Percentiles rank a stretch among this genome's conserved stretches.
Conservation (phyloP, 2,797 vertebrate species). For the Zonotrichia albicollis region DNA sequence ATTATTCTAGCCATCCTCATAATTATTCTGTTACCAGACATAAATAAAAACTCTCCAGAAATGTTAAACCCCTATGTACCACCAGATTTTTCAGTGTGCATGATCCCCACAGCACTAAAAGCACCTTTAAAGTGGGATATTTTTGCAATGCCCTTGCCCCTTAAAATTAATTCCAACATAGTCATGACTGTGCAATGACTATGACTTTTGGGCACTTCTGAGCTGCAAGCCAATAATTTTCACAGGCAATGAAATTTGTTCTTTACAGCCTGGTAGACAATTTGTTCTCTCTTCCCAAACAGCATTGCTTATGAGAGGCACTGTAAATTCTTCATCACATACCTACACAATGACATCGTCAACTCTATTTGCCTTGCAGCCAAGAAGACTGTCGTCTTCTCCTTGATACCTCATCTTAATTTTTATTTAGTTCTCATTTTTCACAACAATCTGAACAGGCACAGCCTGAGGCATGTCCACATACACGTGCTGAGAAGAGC, state of each 20-base stretch:
- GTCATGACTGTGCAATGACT: background rate
- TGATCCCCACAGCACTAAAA: background rate
- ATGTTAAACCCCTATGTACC: background rate
- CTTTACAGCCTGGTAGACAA: background rate
- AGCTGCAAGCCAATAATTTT: background rate
- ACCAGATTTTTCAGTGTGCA: background rate
- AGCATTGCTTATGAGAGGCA: background rate
- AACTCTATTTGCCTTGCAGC: background rate
- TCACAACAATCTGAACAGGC: background rate
- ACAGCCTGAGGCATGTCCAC: background rate
- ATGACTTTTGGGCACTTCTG: background rate
- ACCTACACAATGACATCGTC: background rate
- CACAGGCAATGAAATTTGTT: background rate
- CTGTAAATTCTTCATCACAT: background rate
- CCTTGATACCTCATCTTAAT: accelerated
- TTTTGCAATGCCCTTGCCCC: background rate
- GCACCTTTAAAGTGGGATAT: background rate
- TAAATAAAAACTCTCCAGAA: constrained; percentile 11
- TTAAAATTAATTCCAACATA: background rate
- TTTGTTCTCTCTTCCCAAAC: background rate
- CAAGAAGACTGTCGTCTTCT: background rate
- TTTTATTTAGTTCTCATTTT: background rate
- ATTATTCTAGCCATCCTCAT: background rate
- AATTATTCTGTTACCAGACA: background rate
- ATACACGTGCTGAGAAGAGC: background rate